Percentiles rank a stretch among this genome's conserved stretches.
These are phyloP conservation scores for Momotus momota DNA, from an alignment of 2,797 vertebrate species.

Conservation along the genomic window DNA sequence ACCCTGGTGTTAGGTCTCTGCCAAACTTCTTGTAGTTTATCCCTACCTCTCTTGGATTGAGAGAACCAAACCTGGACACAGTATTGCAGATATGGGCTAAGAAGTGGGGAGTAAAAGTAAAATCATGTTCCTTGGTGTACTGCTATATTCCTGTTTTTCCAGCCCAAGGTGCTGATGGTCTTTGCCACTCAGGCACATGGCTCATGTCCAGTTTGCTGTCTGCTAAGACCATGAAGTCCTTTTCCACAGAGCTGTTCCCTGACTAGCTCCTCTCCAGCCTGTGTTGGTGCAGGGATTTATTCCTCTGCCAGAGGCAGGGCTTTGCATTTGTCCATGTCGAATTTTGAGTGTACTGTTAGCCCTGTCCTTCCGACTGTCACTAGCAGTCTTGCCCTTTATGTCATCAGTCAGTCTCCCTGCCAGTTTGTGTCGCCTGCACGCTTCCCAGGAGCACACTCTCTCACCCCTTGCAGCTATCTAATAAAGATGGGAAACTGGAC, in stretches of 20 bases:
- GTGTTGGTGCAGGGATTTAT: neutral
- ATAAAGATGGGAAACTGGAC: neutral
- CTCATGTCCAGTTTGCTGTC: neutral
- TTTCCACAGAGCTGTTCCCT: neutral
- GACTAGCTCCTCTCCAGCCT: neutral
- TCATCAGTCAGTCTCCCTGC: neutral
- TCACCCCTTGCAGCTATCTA: neutral
- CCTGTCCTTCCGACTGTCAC: neutral
- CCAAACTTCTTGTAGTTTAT: neutral
- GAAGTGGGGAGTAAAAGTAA: neutral
- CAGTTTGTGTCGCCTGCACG: neutral
- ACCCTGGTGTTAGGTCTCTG: neutral
- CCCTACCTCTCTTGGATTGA: fast-evolving
- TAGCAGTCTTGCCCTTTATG: neutral
- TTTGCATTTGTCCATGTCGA: neutral
- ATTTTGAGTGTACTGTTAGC: neutral
- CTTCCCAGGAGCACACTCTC: neutral
- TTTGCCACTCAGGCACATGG: neutral
- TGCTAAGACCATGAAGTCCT: neutral
- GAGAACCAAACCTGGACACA: neutral
- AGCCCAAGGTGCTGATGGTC: neutral
- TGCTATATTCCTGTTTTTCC: neutral
- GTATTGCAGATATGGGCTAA: neutral
- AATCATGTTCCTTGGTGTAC: neutral
- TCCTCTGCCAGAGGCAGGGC: neutral